Conservation (phyloP, 2,888 invertebrate genomes). For the Brachypalpus laphriformis region DNA sequence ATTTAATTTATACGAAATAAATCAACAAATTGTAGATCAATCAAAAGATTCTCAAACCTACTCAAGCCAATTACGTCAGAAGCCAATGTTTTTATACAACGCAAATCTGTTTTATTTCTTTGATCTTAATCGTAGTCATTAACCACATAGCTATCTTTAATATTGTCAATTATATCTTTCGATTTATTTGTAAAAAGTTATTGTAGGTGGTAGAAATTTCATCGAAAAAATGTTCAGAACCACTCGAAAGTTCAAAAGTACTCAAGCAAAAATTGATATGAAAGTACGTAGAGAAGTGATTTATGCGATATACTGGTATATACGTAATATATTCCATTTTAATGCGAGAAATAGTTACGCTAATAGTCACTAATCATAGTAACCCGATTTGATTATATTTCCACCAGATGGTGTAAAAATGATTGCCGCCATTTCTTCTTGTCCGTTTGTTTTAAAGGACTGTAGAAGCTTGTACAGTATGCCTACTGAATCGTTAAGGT, state of each 20-base stretch:
- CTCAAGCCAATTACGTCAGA: not conserved
- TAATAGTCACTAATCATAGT: too few species aligned
- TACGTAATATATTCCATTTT: too few species aligned
- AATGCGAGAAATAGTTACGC: too few species aligned
- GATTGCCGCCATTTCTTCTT: too few species aligned
- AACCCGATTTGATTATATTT: too few species aligned
- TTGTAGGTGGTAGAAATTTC: not conserved
- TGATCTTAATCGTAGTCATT: not conserved
- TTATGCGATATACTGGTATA: not conserved
- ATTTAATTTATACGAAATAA: not conserved
- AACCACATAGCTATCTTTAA: not conserved
- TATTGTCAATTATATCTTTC: not conserved
- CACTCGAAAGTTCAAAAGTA: not conserved
- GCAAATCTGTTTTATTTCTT: not conserved
- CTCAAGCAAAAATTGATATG: not conserved
- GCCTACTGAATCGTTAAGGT: too few species aligned
- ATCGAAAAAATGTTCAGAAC: not conserved
- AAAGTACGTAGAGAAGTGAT: too few species aligned
- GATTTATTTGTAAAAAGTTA: not conserved
- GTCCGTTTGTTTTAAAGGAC: too few species aligned
- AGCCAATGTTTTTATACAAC: not conserved
- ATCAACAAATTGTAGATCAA: slow-evolving; percentile 3
- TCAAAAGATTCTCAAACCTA: not conserved
- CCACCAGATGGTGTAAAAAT: too few species aligned
- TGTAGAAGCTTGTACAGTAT: too few species aligned